Evolutionary conservation across 2,888 invertebrate species (phyloP).

Genomic region (Chrysina gloriosa): DNA sequence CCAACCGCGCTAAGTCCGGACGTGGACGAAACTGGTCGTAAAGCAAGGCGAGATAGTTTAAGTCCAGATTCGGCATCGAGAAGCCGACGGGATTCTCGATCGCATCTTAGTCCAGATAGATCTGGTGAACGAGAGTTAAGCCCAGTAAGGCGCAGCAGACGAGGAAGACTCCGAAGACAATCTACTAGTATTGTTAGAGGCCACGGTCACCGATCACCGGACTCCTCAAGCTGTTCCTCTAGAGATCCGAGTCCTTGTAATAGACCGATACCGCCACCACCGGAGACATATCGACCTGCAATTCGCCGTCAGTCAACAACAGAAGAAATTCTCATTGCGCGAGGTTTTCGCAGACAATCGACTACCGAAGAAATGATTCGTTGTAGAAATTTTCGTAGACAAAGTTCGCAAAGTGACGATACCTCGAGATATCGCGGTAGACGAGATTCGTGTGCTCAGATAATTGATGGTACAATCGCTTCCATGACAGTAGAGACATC

Average conservation of each 20-base stretch:
- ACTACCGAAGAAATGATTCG: conserved; percentile 95
- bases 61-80: conserved; percentile 90
- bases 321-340: conserved; percentile 89
- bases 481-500: conserved; percentile 95
- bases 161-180: conserved; percentile 79
- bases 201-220: conserved; percentile 70
- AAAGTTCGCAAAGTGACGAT: conserved; percentile 91
- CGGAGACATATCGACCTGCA: conserved; percentile 74
- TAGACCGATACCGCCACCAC: conserved; percentile 66
- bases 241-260: conserved; percentile 88
- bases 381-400: conserved; percentile 89
- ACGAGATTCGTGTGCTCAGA: conserved; percentile 89
- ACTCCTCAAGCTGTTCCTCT: conserved; percentile 83
- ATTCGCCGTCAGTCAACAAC: conserved; percentile 90
- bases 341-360: conserved; percentile 89
- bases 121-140: conserved; percentile 84
- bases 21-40: conserved; percentile 75
- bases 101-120: conserved; percentile 84
- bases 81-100: conserved; percentile 79
- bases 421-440: conserved; percentile 77
- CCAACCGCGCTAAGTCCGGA: conserved; percentile 86
- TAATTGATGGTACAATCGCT: conserved; percentile 90
- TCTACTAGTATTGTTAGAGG: conserved; percentile 79
- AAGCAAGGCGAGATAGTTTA: conserved; percentile 85
- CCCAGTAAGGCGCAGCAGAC: conserved; percentile 77